phyloP scores from a whole-genome alignment of 2,113 vertebrate genomes.

The Heterotis niloticus region DNA sequence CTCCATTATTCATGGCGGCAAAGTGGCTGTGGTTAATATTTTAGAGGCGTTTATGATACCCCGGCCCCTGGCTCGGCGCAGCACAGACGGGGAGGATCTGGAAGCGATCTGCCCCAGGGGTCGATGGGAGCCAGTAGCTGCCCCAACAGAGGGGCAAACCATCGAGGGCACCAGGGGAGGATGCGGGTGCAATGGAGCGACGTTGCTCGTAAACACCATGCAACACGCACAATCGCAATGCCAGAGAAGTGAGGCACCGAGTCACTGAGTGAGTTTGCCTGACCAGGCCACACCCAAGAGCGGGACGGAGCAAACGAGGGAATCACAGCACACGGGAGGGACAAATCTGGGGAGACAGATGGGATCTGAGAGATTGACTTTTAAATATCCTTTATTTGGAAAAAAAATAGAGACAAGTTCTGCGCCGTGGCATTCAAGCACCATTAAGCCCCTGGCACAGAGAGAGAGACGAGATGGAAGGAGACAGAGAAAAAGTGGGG shows the following conservation, averaged over 20 bases:
- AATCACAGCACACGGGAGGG: background rate
- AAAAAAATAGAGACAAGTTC: constrained; percentile 53
- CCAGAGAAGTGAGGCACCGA: background rate
- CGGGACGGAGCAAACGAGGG: background rate
- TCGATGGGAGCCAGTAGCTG: background rate
- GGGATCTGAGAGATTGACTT: constrained; percentile 54
- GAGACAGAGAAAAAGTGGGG: constrained; percentile 36
- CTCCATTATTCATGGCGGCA: constrained; percentile 75
- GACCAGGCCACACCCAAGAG: background rate
- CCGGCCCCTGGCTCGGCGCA: constrained; percentile 49
- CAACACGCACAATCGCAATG: background rate
- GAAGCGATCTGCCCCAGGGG: constrained; percentile 28
- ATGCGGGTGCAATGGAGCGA: background rate
- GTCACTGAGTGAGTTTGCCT: background rate
- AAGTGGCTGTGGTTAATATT: constrained; percentile 80
- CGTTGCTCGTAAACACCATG: no score
- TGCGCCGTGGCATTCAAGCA: constrained; percentile 68
- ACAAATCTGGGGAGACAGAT: constrained; percentile 46
- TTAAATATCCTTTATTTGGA: constrained; percentile 64
- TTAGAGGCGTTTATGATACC: constrained; percentile 74
- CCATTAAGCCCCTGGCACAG: constrained; percentile 69
- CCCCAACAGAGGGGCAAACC: constrained; percentile 18
- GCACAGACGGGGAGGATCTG: constrained; percentile 42
- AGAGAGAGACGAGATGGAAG: constrained; percentile 26
- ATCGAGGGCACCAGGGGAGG: constrained; percentile 7